Base-by-base conservation (phyloP, 1,140 invertebrate species). In the Caerostris extrusa region DNA sequence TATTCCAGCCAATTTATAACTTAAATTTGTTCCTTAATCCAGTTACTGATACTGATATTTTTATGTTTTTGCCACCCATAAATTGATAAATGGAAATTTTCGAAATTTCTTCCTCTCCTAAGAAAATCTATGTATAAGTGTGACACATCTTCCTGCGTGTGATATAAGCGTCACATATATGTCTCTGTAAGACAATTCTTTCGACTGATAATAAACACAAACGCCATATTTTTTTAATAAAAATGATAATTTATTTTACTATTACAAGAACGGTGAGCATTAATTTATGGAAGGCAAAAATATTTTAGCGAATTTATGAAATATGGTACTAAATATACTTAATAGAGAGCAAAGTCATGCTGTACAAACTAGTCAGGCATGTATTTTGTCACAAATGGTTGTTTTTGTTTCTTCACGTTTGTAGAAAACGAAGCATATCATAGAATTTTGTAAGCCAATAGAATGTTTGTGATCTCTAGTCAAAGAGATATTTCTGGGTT, bases 291-390 rank as follows among this genome's bases (percentile, higher is more conserved):
- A 88, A 55, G 92, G 92, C 92, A 93, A 93, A 93, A 93, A 93
- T 93, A 88, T 81, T 61, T 34, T 93, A 93, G 92, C 81, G 71
- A 56, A 56, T 93, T 88, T 93, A 81, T 88, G 57, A 61, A 81
- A 77, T 34, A 69, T 93, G 64, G 57, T 88, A 82, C 67, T 86
- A 71, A 58, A 93, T 53, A 10, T 5, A 58, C 57, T 56, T 50
- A 87, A 83, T 91, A 91, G 90, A 93, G 81, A 81, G 56, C 53
- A 53, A 17, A 57, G 64, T 85, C 60, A 93, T 77, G 67, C 58
- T 93, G 86, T 93, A 93, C 64, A 93, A 89, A 93, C 92, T 93
- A 93, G 92, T 93, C 92, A 93, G 92, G 92, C 92, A 58, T 93
- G 88, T 93, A 93, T 88, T 88, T 88, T 88, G 85, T 93, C 85